phyloP scores from a whole-genome alignment of 2,797 vertebrate species.

The Orientallactaga sibirica region DNA sequence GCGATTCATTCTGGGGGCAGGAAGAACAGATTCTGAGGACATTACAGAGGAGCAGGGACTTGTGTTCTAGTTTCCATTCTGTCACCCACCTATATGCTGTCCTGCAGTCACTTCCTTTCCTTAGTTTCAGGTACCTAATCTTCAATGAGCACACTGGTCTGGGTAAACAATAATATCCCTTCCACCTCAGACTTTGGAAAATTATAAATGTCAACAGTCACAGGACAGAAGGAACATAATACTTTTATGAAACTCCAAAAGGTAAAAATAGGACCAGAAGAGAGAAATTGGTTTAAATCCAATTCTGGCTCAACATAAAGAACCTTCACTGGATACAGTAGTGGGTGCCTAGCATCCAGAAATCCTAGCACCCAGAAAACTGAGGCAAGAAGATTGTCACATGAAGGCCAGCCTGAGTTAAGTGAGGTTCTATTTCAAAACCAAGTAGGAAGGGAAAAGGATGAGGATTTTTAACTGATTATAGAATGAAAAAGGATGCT shows the following conservation, averaged over 20 bases:
- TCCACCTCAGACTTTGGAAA: not conserved
- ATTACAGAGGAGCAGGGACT: not conserved
- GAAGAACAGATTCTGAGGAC: slow-evolving; percentile 12
- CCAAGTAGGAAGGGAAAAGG: not conserved
- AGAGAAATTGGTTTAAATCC: slow-evolving; percentile 7
- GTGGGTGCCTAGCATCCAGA: not conserved
- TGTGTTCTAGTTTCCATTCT: slow-evolving; percentile 19
- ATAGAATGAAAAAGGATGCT: slow-evolving; percentile 19
- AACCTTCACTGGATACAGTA: not conserved
- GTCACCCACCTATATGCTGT: not conserved
- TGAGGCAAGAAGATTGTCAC: not conserved
- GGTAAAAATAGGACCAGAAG: not conserved
- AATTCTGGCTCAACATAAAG: slow-evolving; percentile 38
- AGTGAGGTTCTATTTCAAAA: not conserved
- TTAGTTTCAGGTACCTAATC: not conserved
- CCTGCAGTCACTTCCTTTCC: not conserved
- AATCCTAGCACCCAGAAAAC: not conserved
- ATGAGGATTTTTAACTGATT: not conserved
- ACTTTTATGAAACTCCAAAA: slow-evolving; percentile 16
- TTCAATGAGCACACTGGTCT: slow-evolving; percentile 1
- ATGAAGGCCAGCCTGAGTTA: not conserved
- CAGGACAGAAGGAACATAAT: not conserved
- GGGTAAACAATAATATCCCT: not conserved
- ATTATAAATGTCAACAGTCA: slow-evolving; percentile 27
- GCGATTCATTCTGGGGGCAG: not conserved